Conservation (phyloP, 2,797 vertebrate species). For the Mus spretus region DNA sequence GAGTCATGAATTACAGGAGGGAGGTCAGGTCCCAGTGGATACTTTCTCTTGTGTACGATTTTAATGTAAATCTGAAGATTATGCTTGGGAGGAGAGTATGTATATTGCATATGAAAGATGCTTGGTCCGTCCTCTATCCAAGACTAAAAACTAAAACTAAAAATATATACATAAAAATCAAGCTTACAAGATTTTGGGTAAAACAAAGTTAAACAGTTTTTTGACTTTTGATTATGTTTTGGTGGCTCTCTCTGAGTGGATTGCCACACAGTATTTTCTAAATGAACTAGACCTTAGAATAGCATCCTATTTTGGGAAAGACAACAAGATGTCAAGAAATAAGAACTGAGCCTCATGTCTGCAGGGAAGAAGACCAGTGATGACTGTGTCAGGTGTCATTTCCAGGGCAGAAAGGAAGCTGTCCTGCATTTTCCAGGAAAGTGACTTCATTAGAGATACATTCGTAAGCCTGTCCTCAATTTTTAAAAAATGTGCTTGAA, state of each 20-base stretch:
- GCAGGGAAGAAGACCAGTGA: not conserved
- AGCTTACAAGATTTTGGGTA: slow-evolving; percentile 10
- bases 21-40: not conserved
- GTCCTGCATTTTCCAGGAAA: not conserved
- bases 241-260: not conserved
- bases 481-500: not conserved
- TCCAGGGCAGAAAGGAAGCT: not conserved
- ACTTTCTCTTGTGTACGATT: not conserved
- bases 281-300: not conserved
- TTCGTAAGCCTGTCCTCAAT: not conserved
- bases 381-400: not conserved
- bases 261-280: not conserved
- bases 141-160: not conserved
- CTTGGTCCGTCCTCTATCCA: not conserved
- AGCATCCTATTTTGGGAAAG: slow-evolving; percentile 16
- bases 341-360: not conserved
- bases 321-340: not conserved
- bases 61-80: not conserved
- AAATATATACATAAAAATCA: not conserved
- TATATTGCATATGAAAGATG: not conserved
- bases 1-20: not conserved
- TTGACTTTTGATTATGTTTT: not conserved
- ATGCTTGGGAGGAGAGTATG: not conserved
- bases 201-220: not conserved
- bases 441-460: not conserved